A percentile compares a stretch with the other conserved stretches of the same genome.
phyloP scores from a whole-genome alignment of 1,140 invertebrate species.

The Drosophila paulistorum region DNA sequence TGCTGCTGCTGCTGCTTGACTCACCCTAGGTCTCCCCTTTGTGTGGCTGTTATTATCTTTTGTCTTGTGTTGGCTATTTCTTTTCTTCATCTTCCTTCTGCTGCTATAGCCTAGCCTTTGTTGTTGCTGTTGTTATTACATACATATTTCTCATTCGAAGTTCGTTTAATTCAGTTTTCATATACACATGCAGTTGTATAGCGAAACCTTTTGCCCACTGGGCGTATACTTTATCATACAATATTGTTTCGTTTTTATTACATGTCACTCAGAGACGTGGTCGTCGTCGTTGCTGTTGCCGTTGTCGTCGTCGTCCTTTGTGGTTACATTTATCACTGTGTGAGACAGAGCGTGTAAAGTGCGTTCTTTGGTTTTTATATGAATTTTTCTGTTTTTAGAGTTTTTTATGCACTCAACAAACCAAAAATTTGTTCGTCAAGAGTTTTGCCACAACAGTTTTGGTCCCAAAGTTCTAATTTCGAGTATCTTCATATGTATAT shows the following conservation, averaged over 20 bases:
- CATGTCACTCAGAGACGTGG: conserved; percentile 77
- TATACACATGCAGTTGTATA: conserved; percentile 54
- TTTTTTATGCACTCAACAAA: conserved; percentile 79
- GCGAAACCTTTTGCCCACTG: conserved; percentile 66
- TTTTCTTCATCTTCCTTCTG: conserved; percentile 65
- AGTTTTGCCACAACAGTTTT: conserved; percentile 58
- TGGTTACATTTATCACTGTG: conserved; percentile 44
- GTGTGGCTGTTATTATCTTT: conserved; percentile 73
- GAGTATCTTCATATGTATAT: background rate
- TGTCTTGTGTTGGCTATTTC: conserved; percentile 71
- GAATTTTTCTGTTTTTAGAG: conserved; percentile 69
- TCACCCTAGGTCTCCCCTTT: conserved; percentile 36
- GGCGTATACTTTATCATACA: conserved; percentile 81
- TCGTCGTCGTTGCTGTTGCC: conserved; percentile 34
- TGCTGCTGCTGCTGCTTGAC: conserved; percentile 28
- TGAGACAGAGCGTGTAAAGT: conserved; percentile 71
- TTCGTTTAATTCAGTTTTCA: conserved; percentile 82
- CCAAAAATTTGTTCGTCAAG: conserved; percentile 73
- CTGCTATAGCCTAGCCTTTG: conserved; percentile 36
- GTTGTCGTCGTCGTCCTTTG: conserved; percentile 21
- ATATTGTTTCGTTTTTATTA: conserved; percentile 81
- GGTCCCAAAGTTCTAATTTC: conserved; percentile 65
- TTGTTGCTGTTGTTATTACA: conserved; percentile 56
- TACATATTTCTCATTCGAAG: conserved; percentile 70
- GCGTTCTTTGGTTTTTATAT: conserved; percentile 80